Evolutionary conservation across 1,140 invertebrate genomes (phyloP).

Genomic region (Drosophila bocki): DNA sequence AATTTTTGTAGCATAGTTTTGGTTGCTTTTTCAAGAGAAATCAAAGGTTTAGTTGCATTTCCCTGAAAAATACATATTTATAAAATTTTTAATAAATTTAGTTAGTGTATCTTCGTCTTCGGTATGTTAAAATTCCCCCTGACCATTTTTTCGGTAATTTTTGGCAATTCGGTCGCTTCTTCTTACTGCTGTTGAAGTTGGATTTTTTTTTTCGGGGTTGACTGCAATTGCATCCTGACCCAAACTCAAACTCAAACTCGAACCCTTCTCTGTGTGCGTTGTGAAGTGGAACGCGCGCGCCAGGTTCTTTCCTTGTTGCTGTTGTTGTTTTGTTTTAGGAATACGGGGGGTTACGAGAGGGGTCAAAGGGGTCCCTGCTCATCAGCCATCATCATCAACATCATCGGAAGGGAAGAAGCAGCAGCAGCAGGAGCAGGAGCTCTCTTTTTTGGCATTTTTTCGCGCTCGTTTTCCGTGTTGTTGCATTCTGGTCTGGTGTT

Average conservation of each 20-base stretch:
- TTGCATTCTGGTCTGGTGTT: conserved; percentile 39
- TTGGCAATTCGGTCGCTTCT: conserved; percentile 53
- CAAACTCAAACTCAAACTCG: conserved; percentile 8
- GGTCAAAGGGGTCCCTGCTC: conserved; percentile 36
- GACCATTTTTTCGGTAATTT: conserved; percentile 41
- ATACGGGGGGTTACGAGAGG: conserved; percentile 5
- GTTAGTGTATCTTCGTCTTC: background rate
- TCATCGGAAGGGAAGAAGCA: conserved; percentile 24
- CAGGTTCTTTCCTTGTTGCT: background rate
- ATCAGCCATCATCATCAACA: conserved; percentile 59
- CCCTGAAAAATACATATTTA: background rate
- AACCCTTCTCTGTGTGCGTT: conserved; percentile 61
- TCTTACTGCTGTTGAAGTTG: conserved; percentile 37
- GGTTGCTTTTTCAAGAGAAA: background rate
- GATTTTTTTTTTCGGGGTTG: conserved; percentile 70
- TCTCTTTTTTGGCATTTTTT: conserved; percentile 51
- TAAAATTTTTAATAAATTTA: background rate
- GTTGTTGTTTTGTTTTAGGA: conserved; percentile 11
- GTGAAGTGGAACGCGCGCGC: conserved; percentile 76
- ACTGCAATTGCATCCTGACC: conserved; percentile 71
- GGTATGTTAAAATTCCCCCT: background rate
- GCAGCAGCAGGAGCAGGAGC: conserved; percentile 3
- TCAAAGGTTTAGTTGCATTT: background rate
- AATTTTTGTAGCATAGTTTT: background rate
- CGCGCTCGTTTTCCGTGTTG: conserved; percentile 59